Evolutionary conservation across 1,140 invertebrate genomes (phyloP).

Genomic region (Amphibalanus amphitrite): DNA sequence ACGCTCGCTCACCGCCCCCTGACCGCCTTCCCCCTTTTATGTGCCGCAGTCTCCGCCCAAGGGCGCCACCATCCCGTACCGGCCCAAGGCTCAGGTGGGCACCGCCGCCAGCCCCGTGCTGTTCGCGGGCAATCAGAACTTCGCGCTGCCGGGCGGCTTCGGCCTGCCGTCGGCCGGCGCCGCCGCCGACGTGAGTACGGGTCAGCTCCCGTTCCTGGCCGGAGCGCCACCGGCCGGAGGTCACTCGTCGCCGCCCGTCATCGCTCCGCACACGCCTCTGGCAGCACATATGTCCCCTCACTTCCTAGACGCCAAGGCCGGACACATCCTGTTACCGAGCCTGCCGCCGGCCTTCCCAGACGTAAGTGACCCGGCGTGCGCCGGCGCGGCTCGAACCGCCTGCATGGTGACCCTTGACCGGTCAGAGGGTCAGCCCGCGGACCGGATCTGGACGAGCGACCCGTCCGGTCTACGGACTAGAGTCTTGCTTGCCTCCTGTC

Average conservation of each 20-base stretch:
- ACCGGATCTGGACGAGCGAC: too few relatives aligned
- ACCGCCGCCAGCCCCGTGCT: slow-evolving; percentile 67
- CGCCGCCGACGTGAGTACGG: not conserved
- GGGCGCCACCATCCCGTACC: slow-evolving; percentile 96
- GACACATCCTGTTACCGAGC: slow-evolving; percentile 2
- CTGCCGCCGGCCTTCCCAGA: slow-evolving; percentile 54
- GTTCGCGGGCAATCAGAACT: slow-evolving; percentile 75
- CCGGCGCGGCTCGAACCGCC: too few relatives aligned
- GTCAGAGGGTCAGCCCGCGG: too few relatives aligned
- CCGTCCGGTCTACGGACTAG: too few relatives aligned
- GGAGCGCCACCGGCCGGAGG: not conserved
- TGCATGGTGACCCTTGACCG: too few relatives aligned
- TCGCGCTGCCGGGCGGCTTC: slow-evolving; percentile 90
- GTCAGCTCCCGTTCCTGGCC: not conserved
- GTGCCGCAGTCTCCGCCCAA: slow-evolving; percentile 75
- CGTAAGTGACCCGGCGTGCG: slow-evolving; percentile 43
- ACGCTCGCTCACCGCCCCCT: not conserved
- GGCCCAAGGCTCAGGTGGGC: slow-evolving; percentile 78
- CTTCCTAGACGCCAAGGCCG: not conserved
- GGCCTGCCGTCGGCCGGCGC: slow-evolving; percentile 43
- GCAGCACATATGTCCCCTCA: not conserved
- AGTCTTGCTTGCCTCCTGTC: too few relatives aligned
- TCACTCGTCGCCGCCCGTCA: not conserved
- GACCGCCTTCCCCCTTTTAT: not conserved
- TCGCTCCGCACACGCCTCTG: not conserved